phyloP scores from a whole-genome alignment of 2,113 vertebrate genomes.

The sheep (Ovis aries) region DNA sequence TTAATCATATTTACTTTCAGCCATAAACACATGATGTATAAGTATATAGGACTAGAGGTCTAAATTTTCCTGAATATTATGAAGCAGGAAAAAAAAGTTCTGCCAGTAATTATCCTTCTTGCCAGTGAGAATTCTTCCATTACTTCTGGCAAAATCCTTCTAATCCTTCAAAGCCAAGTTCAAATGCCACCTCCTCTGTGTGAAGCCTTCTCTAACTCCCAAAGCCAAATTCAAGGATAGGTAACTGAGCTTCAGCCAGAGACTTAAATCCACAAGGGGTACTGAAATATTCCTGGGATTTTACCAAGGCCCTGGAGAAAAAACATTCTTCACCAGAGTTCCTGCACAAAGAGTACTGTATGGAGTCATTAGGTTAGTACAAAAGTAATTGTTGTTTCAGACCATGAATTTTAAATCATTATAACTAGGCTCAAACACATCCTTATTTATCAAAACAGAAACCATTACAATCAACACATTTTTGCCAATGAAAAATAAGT shows the following conservation, averaged over 20 bases:
- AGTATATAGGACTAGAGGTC: constrained; percentile 9
- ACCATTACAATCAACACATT: neutral
- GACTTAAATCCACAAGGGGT: neutral
- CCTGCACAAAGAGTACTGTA: neutral
- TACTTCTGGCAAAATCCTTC: constrained; percentile 21
- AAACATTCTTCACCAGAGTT: neutral
- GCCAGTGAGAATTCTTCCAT: constrained; percentile 37
- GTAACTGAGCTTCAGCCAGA: neutral
- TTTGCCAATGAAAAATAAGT: neutral
- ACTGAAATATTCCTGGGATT: neutral
- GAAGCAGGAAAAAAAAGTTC: neutral
- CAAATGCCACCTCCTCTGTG: constrained; percentile 41
- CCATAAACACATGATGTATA: constrained; percentile 28
- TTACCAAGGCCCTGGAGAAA: neutral
- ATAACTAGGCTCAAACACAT: neutral
- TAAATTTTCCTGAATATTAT: constrained; percentile 57
- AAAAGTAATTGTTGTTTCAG: neutral
- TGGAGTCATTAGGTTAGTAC: neutral
- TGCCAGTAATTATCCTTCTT: constrained; percentile 37
- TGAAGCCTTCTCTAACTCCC: neutral
- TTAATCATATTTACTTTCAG: constrained; percentile 65
- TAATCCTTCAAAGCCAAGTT: constrained; percentile 60
- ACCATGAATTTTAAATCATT: neutral
- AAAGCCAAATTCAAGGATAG: constrained; percentile 24
- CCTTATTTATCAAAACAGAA: neutral